Base-by-base conservation (phyloP, 2,888 invertebrate species). In the Fragum whitleyi region DNA sequence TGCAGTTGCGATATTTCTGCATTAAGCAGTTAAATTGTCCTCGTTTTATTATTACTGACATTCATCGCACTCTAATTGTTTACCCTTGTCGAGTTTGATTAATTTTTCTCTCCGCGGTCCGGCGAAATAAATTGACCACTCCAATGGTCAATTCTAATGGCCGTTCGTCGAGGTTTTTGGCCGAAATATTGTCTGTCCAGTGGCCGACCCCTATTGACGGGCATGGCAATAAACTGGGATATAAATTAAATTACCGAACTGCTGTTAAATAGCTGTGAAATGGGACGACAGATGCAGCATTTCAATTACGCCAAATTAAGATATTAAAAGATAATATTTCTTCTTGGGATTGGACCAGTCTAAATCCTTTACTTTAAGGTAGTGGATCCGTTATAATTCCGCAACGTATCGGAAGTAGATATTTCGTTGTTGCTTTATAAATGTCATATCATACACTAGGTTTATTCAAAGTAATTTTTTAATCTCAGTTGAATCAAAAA, bases 201-300 rank as follows among this genome's bases (percentile, higher is more conserved):
- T 42, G 47, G 23, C 39, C 2, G 42, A 19, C 29, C 42, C 21
- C 14, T 32, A 21, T 21, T 65, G 65, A 39, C 65, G 19, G 42
- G 23, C 26, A 47, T 61, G 32, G 74, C 81, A 74, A 67, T 81
- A 77, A 81, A 74, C 62, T 47, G 70, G 79, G 68, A 71, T 69
- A 81, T 71, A 77, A 81, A 81, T 81, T 77, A 55, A 74, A 81
- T 81, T 77, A 81, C 23, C 32, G 26, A 65, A 65, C 39, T 23
- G 65, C 65, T 23, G 65, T 36, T 70, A 70, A 70, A 55, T 55
- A 70, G 70, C 70, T 36, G 70, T 70, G 42, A 79, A 73, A 55
- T 51, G 36, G 51, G 51, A 32, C 55, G 81, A 77, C 81, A 81
- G 77, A 77, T 77, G 81, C 71, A 68, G 21, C 39, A 51, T 47